phyloP scores from a whole-genome alignment of 2,113 vertebrate species.

The Syrrhaptes paradoxus region DNA sequence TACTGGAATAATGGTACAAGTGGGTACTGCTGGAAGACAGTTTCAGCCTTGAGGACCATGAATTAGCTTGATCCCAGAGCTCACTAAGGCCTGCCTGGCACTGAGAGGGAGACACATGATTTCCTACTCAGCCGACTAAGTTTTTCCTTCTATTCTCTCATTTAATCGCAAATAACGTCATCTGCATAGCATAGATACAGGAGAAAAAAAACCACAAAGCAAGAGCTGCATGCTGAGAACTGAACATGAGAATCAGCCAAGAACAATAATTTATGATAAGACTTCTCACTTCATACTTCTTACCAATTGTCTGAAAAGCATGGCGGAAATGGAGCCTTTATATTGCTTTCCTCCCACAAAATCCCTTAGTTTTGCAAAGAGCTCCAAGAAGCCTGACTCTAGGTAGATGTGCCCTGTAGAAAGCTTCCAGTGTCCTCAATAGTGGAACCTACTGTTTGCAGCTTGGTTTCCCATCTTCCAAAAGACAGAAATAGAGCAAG shows the following conservation, averaged over 20 bases:
- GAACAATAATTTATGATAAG: neutral
- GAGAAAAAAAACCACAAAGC: neutral
- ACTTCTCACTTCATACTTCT: neutral
- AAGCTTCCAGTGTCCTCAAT: neutral
- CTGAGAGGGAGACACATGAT: neutral
- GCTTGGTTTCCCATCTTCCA: neutral
- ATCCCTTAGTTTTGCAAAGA: neutral
- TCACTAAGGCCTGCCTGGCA: neutral
- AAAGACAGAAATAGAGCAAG: neutral
- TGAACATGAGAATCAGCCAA: neutral
- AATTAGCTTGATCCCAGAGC: neutral
- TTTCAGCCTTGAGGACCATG: neutral
- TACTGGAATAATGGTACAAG: neutral
- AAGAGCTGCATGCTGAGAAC: neutral
- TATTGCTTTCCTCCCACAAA: neutral
- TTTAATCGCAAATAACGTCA: neutral
- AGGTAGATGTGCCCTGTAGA: neutral
- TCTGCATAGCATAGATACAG: neutral
- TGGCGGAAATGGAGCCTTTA: neutral
- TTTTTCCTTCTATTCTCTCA: constrained; percentile 5
- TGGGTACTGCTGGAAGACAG: neutral
- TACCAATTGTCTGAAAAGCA: neutral
- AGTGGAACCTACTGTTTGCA: neutral
- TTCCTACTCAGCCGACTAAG: neutral
- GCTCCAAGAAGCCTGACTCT: neutral